Evolutionary conservation across 2,888 invertebrate species (phyloP).

Genomic region (Calameuta idolon): DNA sequence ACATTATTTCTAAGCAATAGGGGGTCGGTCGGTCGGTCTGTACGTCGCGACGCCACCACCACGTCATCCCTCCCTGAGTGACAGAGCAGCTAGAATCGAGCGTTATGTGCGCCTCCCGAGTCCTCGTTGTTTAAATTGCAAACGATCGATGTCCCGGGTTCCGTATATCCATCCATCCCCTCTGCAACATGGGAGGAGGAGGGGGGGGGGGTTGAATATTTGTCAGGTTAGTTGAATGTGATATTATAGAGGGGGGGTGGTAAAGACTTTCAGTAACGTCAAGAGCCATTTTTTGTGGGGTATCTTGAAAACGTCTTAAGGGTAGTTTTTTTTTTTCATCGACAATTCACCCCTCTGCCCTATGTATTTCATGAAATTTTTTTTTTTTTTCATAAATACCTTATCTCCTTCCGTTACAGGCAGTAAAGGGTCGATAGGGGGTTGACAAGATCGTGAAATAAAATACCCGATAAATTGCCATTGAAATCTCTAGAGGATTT

Average conservation of each 20-base stretch:
- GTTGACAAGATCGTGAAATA: not conserved
- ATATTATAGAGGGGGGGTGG: not conserved
- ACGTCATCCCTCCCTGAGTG: not conserved
- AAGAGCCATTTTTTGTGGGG: not conserved
- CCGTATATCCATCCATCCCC: not conserved
- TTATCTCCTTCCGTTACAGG: not conserved
- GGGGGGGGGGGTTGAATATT: not conserved
- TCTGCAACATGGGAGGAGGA: too few species aligned
- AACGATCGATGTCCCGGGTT: not conserved
- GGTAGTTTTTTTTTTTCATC: not conserved
- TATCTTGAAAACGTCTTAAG: not conserved
- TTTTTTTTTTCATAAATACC: not conserved
- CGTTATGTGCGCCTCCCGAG: not conserved
- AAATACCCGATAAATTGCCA: not conserved
- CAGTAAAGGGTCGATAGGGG: not conserved
- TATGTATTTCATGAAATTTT: not conserved
- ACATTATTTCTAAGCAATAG: not conserved
- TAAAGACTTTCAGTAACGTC: not conserved
- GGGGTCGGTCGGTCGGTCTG: not conserved
- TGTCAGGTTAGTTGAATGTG: not conserved
- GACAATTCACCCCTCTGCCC: not conserved
- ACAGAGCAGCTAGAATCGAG: not conserved
- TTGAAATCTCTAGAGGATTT: not conserved
- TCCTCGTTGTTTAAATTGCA: not conserved
- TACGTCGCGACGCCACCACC: not conserved